Conservation (phyloP, 2,888 invertebrate species). For the Lepidocyrtoides sp. region DNA sequence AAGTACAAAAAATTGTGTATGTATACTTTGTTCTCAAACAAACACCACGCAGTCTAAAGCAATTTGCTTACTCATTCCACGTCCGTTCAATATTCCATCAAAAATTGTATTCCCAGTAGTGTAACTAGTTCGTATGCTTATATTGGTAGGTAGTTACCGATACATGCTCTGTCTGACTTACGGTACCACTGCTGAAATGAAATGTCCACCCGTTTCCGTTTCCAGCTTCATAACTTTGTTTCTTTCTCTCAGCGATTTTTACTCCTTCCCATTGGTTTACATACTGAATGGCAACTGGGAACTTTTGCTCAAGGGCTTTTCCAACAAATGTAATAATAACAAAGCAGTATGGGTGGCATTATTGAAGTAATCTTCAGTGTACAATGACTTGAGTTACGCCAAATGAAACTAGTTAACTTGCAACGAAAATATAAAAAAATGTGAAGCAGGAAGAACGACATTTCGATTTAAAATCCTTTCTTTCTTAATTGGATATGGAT, state of each 20-base stretch:
- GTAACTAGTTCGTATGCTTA: neutral
- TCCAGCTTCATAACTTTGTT: conserved; percentile 34
- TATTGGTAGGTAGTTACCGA: neutral
- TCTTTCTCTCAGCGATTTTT: neutral
- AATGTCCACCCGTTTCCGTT: conserved; percentile 68
- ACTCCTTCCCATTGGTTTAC: neutral
- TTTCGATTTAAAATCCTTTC: conserved; percentile 12
- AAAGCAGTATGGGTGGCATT: conserved; percentile 2
- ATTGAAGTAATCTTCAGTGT: neutral
- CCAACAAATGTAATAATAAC: neutral
- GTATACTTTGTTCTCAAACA: neutral
- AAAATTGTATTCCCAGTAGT: neutral
- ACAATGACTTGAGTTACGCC: neutral
- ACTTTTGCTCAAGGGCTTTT: conserved; percentile 10
- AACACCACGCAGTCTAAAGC: conserved; percentile 21
- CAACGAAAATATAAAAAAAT: neutral
- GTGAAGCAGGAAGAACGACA: neutral
- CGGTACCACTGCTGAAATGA: conserved; percentile 53
- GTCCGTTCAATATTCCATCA: neutral
- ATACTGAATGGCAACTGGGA: neutral
- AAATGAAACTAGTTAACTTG: neutral
- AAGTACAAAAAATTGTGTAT: neutral
- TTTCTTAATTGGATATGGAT: conserved; percentile 26
- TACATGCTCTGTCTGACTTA: neutral
- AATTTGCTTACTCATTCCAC: conserved; percentile 40